Percentiles rank a stretch among this genome's conserved stretches.
Conservation (phyloP, 2,888 invertebrate genomes). For the Drosophila atripex region DNA sequence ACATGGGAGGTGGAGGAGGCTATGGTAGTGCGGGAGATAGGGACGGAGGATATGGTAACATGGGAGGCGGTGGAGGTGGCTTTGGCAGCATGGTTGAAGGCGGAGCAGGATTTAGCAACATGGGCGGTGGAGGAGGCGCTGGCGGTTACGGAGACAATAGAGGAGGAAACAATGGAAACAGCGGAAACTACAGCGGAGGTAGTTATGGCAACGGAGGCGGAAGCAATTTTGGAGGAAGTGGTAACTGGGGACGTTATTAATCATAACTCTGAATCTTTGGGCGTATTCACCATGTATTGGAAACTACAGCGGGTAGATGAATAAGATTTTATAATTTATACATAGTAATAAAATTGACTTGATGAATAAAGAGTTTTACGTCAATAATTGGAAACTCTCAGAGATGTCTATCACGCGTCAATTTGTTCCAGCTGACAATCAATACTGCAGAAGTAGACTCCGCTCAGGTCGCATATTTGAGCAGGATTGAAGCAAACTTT, state of each 20-base stretch:
- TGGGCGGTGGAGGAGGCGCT: slow-evolving; percentile 2
- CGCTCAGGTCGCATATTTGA: background rate
- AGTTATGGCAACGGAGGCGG: slow-evolving; percentile 30
- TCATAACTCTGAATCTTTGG: background rate
- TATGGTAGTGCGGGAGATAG: background rate
- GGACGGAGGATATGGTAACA: slow-evolving; percentile 5
- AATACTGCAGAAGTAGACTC: background rate
- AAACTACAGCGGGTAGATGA: background rate
- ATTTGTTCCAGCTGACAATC: slow-evolving; percentile 1
- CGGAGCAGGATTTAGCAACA: slow-evolving; percentile 9
- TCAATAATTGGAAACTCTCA: background rate
- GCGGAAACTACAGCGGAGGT: slow-evolving; percentile 43
- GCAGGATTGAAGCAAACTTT: background rate
- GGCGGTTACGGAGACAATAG: slow-evolving; percentile 17
- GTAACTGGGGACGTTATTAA: slow-evolving; percentile 9
- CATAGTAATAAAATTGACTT: background rate
- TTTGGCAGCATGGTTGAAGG: slow-evolving; percentile 2
- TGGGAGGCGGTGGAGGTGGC: slow-evolving; percentile 24
- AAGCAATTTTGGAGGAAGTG: slow-evolving; percentile 4
- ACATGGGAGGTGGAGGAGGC: slow-evolving; percentile 14
- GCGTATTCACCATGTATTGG: background rate
- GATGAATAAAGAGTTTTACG: background rate
- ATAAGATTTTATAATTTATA: background rate
- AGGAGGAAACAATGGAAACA: slow-evolving; percentile 39
- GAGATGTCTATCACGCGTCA: background rate